Conservation (phyloP, 2,797 vertebrate species). For the Enteromius anoplus region DNA sequence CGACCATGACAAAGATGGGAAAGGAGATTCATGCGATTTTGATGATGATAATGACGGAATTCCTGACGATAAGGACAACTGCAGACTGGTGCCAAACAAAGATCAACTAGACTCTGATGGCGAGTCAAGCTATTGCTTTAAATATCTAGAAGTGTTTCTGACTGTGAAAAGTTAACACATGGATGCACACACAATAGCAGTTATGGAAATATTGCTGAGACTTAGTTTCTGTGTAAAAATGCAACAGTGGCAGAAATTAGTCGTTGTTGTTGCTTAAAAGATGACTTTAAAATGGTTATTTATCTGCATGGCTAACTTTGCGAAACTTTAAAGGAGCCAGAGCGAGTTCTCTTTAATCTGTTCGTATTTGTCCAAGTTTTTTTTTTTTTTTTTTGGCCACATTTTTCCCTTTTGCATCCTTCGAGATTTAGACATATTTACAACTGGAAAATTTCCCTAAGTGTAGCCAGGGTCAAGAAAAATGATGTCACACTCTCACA, state of each 20-base stretch:
- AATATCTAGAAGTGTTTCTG: neutral
- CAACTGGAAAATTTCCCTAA: slow-evolving; percentile 18
- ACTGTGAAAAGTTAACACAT: neutral
- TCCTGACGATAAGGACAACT: slow-evolving; percentile 95
- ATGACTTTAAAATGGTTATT: neutral
- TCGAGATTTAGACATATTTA: slow-evolving; percentile 23
- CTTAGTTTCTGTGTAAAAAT: neutral
- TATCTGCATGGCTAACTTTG: neutral
- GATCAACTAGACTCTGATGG: slow-evolving; percentile 90
- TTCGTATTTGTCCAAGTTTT: neutral
- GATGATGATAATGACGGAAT: slow-evolving; percentile 96
- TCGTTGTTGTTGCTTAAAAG: neutral
- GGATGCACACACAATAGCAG: neutral
- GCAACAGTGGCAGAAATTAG: neutral
- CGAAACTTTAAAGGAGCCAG: neutral
- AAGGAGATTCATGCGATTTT: slow-evolving; percentile 93
- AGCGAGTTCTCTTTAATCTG: neutral
- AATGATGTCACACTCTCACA: slow-evolving; percentile 21
- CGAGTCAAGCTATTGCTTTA: slow-evolving; percentile 67
- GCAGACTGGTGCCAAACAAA: slow-evolving; percentile 89
- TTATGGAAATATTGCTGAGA: neutral
- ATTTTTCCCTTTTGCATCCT: neutral
- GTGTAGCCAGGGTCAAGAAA: slow-evolving; percentile 14
- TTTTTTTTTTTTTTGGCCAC: neutral
- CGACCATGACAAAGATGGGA: slow-evolving; percentile 93